phyloP scores from a whole-genome alignment of 2,797 vertebrate genomes.

The Gymnodraco acuticeps region DNA sequence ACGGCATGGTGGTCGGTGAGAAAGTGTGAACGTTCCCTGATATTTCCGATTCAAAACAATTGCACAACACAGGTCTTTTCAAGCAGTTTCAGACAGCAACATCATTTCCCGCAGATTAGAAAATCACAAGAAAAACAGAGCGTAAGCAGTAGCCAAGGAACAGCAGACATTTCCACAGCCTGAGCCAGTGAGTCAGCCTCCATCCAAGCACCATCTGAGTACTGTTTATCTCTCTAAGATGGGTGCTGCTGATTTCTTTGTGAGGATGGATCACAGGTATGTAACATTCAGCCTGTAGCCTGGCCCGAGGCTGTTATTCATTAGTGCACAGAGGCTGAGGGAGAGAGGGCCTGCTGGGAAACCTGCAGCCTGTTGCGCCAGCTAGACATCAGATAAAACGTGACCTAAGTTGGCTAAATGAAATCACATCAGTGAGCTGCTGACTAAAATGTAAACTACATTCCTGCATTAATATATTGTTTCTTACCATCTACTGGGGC shows the following conservation, averaged over 20 bases:
- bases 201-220: constrained; percentile 61
- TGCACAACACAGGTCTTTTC: constrained; percentile 26
- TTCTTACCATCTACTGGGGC: neutral
- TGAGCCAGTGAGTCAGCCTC: constrained; percentile 69
- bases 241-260: constrained; percentile 74
- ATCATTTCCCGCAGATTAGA: constrained; percentile 54
- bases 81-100: constrained; percentile 41
- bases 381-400: constrained; percentile 42
- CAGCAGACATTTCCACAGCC: constrained; percentile 66
- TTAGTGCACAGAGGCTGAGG: constrained; percentile 50
- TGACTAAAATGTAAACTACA: neutral
- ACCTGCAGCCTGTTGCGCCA: constrained; percentile 43
- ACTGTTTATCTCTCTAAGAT: constrained; percentile 74
- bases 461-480: neutral
- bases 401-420: constrained; percentile 15
- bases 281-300: constrained; percentile 66
- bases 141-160: constrained; percentile 53
- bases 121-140: constrained; percentile 44
- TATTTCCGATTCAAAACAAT: constrained; percentile 49
- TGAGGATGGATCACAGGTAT: constrained; percentile 56
- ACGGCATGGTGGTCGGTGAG: constrained; percentile 7
- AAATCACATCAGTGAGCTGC: constrained; percentile 37
- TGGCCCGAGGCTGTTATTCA: constrained; percentile 66
- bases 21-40: constrained; percentile 40
- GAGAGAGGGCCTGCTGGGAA: constrained; percentile 47